These are phyloP conservation scores for Alviniconcha strummeri DNA, from an alignment of 2,888 invertebrate genomes.

Conservation along the genomic window DNA sequence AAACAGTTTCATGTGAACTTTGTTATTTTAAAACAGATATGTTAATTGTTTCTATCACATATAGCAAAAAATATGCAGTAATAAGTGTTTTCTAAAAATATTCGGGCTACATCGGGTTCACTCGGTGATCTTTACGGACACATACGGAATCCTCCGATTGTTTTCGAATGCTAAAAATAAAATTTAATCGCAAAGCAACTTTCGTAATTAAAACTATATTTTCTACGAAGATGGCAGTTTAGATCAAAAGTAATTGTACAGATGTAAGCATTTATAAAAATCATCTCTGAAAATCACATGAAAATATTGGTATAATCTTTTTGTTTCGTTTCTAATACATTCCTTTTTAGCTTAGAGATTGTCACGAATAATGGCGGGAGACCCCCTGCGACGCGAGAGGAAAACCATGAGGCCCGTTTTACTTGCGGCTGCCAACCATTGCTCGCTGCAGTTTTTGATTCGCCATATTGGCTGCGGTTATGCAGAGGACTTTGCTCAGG, in stretches of 20 bases:
- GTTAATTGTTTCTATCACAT: too few relatives aligned
- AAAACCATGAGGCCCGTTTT: conserved; percentile 71
- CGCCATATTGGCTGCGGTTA: conserved; percentile 68
- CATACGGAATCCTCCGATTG: background rate
- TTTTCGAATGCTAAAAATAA: conserved; percentile 10
- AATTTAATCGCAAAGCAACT: background rate
- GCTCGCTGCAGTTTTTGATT: conserved; percentile 61
- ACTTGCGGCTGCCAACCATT: conserved; percentile 70
- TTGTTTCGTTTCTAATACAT: background rate
- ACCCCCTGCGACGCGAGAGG: conserved; percentile 71
- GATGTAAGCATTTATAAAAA: too few relatives aligned
- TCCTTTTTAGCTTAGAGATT: conserved; percentile 49
- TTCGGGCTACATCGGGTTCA: too few relatives aligned
- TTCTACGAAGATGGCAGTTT: background rate
- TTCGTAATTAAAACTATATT: too few relatives aligned
- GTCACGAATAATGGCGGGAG: conserved; percentile 70
- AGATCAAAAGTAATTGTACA: background rate
- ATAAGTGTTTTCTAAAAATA: too few relatives aligned
- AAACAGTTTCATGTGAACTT: too few relatives aligned
- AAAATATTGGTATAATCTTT: too few relatives aligned
- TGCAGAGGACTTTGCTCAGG: conserved; percentile 47
- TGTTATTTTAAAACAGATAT: too few relatives aligned
- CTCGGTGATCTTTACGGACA: background rate
- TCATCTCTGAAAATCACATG: too few relatives aligned
- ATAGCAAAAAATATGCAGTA: too few relatives aligned